A percentile compares a stretch with the other conserved stretches of the same genome.
Evolutionary conservation across 2,113 vertebrate genomes (phyloP).

Genomic region (Gyps fulvus): DNA sequence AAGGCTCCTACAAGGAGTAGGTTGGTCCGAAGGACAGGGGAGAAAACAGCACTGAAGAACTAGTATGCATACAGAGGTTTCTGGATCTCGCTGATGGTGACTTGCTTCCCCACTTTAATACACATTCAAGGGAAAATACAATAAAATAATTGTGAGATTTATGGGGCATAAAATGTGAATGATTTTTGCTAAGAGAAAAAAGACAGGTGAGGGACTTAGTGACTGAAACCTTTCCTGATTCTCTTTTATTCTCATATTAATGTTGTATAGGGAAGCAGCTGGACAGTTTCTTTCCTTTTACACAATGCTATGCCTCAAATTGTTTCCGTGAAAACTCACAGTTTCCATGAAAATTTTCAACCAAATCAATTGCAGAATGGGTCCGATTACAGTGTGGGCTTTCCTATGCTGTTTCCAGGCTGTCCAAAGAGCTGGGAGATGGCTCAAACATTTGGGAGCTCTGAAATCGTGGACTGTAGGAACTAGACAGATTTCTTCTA

Average conservation of each 20-base stretch:
- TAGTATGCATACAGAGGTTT: neutral
- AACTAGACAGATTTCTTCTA: neutral
- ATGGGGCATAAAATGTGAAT: neutral
- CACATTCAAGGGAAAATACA: neutral
- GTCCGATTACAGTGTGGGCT: neutral
- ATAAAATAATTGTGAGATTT: neutral
- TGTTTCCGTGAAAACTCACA: neutral
- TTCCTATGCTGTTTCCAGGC: neutral
- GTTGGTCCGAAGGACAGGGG: neutral
- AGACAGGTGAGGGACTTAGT: neutral
- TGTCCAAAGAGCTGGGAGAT: neutral
- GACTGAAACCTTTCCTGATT: neutral
- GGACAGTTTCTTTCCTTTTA: neutral
- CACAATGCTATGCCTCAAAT: neutral
- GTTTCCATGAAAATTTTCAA: neutral
- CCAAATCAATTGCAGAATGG: neutral
- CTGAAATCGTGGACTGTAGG: neutral
- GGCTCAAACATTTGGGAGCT: neutral
- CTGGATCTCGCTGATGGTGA: neutral
- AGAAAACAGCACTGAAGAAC: neutral
- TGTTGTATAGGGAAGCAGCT: neutral
- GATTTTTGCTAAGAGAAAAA: neutral
- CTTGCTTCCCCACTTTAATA: neutral
- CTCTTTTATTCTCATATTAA: neutral
- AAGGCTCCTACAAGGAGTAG: neutral